Evolutionary conservation across 2,888 invertebrate species (phyloP).

Genomic region (Drosophila robusta): DNA sequence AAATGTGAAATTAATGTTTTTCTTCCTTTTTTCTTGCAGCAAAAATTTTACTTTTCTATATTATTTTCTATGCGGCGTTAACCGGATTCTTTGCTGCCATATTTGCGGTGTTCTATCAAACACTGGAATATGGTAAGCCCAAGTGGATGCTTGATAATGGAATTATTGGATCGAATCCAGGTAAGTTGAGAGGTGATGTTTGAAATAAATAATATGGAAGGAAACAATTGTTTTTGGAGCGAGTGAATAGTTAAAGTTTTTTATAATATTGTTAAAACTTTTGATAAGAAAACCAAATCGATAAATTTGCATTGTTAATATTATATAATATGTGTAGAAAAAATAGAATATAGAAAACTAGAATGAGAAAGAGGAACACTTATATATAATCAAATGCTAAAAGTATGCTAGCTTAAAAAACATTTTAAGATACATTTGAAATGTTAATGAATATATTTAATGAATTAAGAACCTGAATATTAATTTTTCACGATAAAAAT

Average conservation of each 20-base stretch:
- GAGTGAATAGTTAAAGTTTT: neutral
- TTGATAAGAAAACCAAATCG: too few relatives aligned
- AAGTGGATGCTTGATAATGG: conserved; percentile 95
- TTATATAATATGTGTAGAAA: too few relatives aligned
- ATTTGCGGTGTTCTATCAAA: conserved; percentile 97
- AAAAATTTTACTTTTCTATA: conserved; percentile 97
- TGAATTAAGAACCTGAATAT: too few relatives aligned
- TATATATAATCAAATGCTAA: too few relatives aligned
- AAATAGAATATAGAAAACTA: too few relatives aligned
- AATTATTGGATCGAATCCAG: conserved; percentile 97
- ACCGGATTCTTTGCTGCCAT: conserved; percentile 97
- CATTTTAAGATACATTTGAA: too few relatives aligned
- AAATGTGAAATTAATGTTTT: neutral
- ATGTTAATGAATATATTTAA: too few relatives aligned
- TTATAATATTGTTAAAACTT: neutral
- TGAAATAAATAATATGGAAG: neutral
- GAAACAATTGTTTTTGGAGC: too few relatives aligned
- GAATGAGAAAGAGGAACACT: neutral
- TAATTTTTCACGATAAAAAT: too few relatives aligned
- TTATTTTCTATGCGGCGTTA: conserved; percentile 96
- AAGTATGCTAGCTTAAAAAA: too few relatives aligned
- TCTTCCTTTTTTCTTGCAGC: conserved; percentile 87
- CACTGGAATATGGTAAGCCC: conserved; percentile 92
- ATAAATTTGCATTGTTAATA: too few relatives aligned
- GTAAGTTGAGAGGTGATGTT: conserved; percentile 85